Evolutionary conservation across 2,113 vertebrate species (phyloP), one percentile per base, ranked within the genome.

Genomic region (Sinocyclocheilus rhinocerous): DNA sequence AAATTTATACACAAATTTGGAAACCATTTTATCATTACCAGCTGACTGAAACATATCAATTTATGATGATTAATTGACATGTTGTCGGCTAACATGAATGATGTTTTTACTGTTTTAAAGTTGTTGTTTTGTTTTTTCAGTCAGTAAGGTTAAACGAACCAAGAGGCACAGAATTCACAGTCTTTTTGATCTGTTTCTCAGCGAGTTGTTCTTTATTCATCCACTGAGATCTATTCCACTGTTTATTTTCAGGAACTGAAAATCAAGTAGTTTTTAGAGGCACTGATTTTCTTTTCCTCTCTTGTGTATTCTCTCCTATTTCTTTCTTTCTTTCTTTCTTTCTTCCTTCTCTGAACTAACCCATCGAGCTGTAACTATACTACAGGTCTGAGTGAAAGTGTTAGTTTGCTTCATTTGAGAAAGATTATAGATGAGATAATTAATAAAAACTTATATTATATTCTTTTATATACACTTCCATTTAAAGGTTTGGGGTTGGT

Each of bases 161-260:
- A 13, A 81, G 33, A 75, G 52, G n/a, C 13, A 45, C 93, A 90
- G 84, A 73, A 59, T 76, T 22, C n/a, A 11, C n/a, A 45, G 20
- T 45, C n/a, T 89, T 89, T 90, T 89, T 93, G 89, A 87, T 83
- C 24, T 87, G 87, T 87, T 90, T 92, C 89, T 92, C 88, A 88
- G 88, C 89, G 91, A 92, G 89, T 89, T 86, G 83, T 86, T 91
- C 89, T 86, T 29, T 89, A 78, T 91, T 92, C 91, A 90, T 86
- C 11, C 78, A 90, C n/a, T 80, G 77, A 91, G 92, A 91, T 87
- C 86, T 81, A 85, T 72, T 59, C 80, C 83, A 84, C 48, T 78
- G 92, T 75, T 91, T 83, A 26, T 92, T 91, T 93, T 87, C 88
- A 89, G 91, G 89, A 88, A 89, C 88, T 88, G 91, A 92, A 91